Percentiles rank a stretch among this genome's conserved stretches.
Conservation (phyloP, 2,113 vertebrate genomes). For the Cavia porcellus region DNA sequence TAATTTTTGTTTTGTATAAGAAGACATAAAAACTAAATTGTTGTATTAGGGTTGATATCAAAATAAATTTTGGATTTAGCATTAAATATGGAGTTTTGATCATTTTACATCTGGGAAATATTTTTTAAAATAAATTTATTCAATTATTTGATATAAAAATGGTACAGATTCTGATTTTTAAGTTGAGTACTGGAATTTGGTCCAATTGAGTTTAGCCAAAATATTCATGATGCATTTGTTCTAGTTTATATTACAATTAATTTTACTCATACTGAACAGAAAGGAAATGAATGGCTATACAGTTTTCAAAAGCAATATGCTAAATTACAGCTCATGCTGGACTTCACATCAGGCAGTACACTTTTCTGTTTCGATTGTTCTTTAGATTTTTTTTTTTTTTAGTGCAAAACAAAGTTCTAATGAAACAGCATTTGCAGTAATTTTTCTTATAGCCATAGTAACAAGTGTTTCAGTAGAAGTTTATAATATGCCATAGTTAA, state of each 20-base stretch:
- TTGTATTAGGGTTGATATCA: not conserved
- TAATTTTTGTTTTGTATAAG: not conserved
- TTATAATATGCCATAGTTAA: not conserved
- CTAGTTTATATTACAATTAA: not conserved
- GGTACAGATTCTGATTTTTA: conserved; percentile 30
- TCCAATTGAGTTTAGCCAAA: conserved; percentile 51
- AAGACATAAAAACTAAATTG: conserved; percentile 3
- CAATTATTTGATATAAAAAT: conserved; percentile 44
- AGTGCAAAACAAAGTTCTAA: not conserved
- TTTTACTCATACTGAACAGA: conserved; percentile 31
- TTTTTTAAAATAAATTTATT: not conserved
- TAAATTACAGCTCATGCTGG: not conserved
- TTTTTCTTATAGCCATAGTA: conserved; percentile 17
- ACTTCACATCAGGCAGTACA: not conserved
- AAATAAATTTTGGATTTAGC: conserved; percentile 30
- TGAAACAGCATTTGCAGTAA: conserved; percentile 25
- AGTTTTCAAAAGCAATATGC: conserved; percentile 35
- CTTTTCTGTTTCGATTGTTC: conserved; percentile 7
- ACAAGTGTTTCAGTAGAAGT: not conserved
- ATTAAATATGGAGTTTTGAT: conserved; percentile 36
- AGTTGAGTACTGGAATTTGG: conserved; percentile 43
- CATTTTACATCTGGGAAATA: conserved; percentile 58
- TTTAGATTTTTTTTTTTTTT: conserved; percentile 28
- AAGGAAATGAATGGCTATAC: conserved; percentile 19
- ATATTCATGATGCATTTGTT: not conserved